phyloP scores from a whole-genome alignment of 2,113 vertebrate species.

The Eupsittula cactorum region DNA sequence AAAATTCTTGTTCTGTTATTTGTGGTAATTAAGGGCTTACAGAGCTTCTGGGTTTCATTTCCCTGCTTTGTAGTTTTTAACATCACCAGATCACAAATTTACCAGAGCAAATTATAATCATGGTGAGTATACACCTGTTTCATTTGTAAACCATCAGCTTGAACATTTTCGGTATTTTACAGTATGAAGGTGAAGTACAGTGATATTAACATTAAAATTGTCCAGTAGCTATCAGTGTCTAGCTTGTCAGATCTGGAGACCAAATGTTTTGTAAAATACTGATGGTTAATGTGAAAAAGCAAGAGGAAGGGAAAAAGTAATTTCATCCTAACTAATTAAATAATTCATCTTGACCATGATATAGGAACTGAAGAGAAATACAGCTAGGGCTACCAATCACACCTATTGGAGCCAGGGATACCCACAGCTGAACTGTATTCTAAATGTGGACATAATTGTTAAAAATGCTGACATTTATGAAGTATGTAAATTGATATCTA shows the following conservation, averaged over 20 bases:
- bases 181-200: neutral
- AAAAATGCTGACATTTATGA: slow-evolving; percentile 64
- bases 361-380: neutral
- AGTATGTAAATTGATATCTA: slow-evolving; percentile 65
- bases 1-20: neutral
- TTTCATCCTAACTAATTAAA: neutral
- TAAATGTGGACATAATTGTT: slow-evolving; percentile 42
- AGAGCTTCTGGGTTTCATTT: neutral
- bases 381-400: neutral
- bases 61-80: neutral
- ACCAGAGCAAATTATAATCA: neutral
- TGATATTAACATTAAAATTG: neutral
- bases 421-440: neutral
- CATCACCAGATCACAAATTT: neutral
- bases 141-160: neutral
- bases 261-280: neutral
- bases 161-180: neutral
- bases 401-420: neutral
- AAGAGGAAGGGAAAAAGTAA: neutral
- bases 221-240: neutral
- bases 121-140: neutral
- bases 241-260: neutral
- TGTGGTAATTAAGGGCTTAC: neutral
- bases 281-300: neutral
- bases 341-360: neutral